Base-by-base conservation (phyloP, 2,888 invertebrate species). In the Marronus borbonicus region DNA sequence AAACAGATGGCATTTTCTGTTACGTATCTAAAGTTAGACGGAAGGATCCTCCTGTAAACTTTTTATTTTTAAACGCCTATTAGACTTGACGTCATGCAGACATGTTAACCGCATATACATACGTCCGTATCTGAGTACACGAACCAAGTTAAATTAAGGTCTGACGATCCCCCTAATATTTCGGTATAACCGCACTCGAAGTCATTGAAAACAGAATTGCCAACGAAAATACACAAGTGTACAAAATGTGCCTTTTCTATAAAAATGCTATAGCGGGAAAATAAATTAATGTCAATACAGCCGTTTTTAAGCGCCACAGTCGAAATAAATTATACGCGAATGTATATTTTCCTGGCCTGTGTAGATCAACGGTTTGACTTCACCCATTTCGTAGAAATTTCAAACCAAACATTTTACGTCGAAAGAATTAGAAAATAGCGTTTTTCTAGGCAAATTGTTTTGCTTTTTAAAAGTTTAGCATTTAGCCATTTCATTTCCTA, bases 1-100 rank as follows among this genome's bases (percentile, higher is more conserved):
- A 70, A 70, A 70, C 70, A 69, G 68, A 69, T 69, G 50, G 50
- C 68, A 70, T 58, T 55, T 58, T 58, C 55, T 31, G 20, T n/a
- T 55, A 70, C 28, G 28, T 55, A 70, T 17, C 55, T 58, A 39
- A 36, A 70, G 70, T 55, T 55, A 72, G 44, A 72, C 24, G 66
- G 44, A 66, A 66, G 58, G 72, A 36, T 72, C 72, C 58, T 72
- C 58, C 72, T 58, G 58, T 72, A 72, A 31, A 44, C 49, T 49
- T 70, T 72, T 72, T 72, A 72, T 72, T 60, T 72, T 72, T 72
- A 72, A 55, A 72, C 72, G 39, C 39, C 58, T 72, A 72, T 72
- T 72, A 72, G 58, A 72, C 58, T 72, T 72, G 72, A 72, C 72
- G 72, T 72, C 72, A 44, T 44, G 44, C 44, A 72, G 58, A 72